These are phyloP conservation scores for Myotis findleyi DNA, from an alignment of 2,797 vertebrate genomes.

Conservation along the genomic window DNA sequence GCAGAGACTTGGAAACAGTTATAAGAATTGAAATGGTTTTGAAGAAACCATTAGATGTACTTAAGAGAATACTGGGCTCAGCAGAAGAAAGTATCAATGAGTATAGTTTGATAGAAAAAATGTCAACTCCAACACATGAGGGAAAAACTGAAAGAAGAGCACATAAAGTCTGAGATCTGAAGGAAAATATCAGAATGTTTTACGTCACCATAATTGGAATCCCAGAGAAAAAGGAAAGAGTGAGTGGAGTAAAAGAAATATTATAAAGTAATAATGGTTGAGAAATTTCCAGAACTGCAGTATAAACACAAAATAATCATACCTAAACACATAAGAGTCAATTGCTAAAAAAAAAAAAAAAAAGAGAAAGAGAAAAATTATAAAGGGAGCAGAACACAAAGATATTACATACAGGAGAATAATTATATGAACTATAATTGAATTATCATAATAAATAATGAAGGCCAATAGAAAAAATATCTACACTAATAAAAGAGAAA, in stretches of 20 bases:
- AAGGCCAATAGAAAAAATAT: background rate
- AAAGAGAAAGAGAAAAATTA: background rate
- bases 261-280: background rate
- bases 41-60: background rate
- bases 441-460: background rate
- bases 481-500: too few species aligned
- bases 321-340: background rate
- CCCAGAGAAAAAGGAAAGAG: background rate
- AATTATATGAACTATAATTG: background rate
- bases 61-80: background rate
- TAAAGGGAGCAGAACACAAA: background rate
- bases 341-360: background rate
- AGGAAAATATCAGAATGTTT: background rate
- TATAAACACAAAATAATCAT: background rate
- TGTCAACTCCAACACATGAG: background rate
- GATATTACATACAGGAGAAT: background rate
- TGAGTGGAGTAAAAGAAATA: background rate
- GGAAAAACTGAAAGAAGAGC: background rate
- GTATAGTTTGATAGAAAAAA: background rate
- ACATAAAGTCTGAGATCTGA: background rate
- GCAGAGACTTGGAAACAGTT: background rate
- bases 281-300: background rate
- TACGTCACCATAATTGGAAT: background rate
- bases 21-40: background rate
- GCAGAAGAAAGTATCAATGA: background rate